These are phyloP conservation scores for Drosophila emarginata DNA, from an alignment of 2,888 invertebrate species.

Conservation along the genomic window DNA sequence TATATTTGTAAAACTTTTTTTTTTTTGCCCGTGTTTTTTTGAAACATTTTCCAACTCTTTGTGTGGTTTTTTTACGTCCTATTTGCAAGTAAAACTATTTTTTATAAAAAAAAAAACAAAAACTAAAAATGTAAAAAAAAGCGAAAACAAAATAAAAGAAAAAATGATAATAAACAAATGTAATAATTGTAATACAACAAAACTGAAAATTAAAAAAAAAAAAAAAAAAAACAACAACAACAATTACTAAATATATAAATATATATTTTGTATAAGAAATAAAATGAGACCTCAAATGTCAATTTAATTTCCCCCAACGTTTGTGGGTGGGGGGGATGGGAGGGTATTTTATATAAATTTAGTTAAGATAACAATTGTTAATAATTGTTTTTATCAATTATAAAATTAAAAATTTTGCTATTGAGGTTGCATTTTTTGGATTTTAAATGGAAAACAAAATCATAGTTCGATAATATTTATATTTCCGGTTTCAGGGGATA, in stretches of 20 bases:
- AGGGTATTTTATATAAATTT: not conserved
- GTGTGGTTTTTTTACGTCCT: conserved; percentile 40
- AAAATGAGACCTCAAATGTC: not conserved
- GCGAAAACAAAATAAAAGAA: conserved; percentile 32
- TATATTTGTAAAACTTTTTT: not conserved
- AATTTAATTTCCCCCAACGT: not conserved
- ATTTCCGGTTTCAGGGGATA: no score
- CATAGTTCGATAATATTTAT: no score
- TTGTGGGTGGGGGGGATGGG: not conserved
- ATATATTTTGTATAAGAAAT: conserved; percentile 67
- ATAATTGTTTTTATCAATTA: no score
- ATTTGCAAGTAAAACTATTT: conserved; percentile 53
- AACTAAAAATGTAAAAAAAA: conserved; percentile 36
- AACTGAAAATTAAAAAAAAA: conserved; percentile 31
- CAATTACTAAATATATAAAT: conserved; percentile 53
- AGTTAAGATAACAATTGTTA: no score
- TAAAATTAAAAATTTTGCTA: no score
- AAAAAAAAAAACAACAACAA: conserved; percentile 24
- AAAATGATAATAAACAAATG: conserved; percentile 1
- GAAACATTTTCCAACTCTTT: conserved; percentile 3
- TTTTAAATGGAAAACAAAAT: no score
- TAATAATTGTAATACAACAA: conserved; percentile 32
- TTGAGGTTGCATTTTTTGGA: no score
- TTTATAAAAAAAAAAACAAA: conserved; percentile 48
- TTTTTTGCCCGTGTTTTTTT: not conserved